These are phyloP conservation scores for Drosophila kohkoa DNA, from an alignment of 1,140 invertebrate genomes.

Conservation along the genomic window DNA sequence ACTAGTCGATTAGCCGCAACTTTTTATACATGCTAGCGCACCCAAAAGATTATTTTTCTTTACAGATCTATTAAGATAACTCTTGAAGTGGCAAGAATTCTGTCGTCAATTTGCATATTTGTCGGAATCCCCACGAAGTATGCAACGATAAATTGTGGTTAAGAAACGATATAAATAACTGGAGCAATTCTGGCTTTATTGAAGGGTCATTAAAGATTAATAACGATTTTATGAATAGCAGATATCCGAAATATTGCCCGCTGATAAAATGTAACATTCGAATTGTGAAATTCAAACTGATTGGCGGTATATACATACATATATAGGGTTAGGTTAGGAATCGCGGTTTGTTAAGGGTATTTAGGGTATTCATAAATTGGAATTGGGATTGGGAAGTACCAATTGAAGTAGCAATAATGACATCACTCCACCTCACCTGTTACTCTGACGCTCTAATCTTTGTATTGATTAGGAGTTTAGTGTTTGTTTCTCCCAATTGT, in stretches of 20 bases:
- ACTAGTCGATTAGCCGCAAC: background rate
- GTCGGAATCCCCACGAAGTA: conserved; percentile 22
- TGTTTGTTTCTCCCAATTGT: background rate
- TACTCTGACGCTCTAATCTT: background rate
- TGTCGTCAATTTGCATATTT: background rate
- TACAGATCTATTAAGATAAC: background rate
- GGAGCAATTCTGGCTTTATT: conserved; percentile 5
- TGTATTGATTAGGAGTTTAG: background rate
- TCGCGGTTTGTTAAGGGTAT: background rate
- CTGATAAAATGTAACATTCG: background rate
- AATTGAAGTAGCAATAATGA: background rate
- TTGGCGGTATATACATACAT: background rate
- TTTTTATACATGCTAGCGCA: no score
- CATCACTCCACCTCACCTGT: background rate
- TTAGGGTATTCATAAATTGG: no score
- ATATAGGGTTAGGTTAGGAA: background rate
- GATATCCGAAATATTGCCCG: conserved; percentile 14
- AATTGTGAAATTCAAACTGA: conserved; percentile 27
- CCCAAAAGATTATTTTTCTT: background rate
- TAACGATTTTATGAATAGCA: conserved; percentile 3
- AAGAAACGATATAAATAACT: conserved; percentile 2
- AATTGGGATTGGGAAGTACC: background rate
- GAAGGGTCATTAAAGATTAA: background rate
- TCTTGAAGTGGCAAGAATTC: background rate
- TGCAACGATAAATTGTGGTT: conserved; percentile 16